Evolutionary conservation across 2,888 invertebrate genomes (phyloP), one percentile per base, ranked within the genome.

Genomic region (Ashinkailepas kermadecensis): DNA sequence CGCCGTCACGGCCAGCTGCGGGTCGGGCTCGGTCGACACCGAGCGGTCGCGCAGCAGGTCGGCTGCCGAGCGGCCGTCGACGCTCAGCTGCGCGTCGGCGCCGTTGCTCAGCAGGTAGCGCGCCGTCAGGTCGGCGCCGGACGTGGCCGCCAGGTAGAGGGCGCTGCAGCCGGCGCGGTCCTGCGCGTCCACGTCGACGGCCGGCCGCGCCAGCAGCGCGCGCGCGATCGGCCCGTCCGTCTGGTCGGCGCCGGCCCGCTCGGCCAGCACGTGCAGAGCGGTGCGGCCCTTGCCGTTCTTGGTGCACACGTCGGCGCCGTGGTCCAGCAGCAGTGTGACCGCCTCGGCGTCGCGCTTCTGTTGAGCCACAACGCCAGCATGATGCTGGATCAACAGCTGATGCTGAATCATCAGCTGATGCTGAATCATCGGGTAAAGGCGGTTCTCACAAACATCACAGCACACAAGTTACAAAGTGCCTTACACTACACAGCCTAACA

Each of bases 81-180:
- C 81, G 70, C 67, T 65, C 21, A 62, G 54, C 18, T 82, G 83
- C 15, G 82, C 65, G 59, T 82, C 82, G 10, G 84, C 84, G 39
- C 83, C 83, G 78, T 84, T 82, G 11, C 80, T 64, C 13, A 84
- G 81, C 56, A 84, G 59, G 18, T 64, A 54, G n/a, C 65, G 54
- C 23, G 81, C 83, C 81, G 83, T 82, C 25, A 80, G 81, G 80
- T 83, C 82, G 81, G 82, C 82, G 64, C 82, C 81, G 57, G 82
- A 81, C 18, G 78, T 80, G 58, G 84, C 84, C n/a, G 84, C 84
- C 81, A 84, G 70, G 80, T 82, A 83, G 15, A 84, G 80, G 18
- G 84, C 83, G 15, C 83, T 82, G 56, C 81, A 56, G 18, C 74
- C 78, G 59, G 62, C 83, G n/a, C 80, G 81, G 80, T 84, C 84